Base-by-base conservation (phyloP, 1,140 invertebrate species). In the Charaxes varanes region DNA sequence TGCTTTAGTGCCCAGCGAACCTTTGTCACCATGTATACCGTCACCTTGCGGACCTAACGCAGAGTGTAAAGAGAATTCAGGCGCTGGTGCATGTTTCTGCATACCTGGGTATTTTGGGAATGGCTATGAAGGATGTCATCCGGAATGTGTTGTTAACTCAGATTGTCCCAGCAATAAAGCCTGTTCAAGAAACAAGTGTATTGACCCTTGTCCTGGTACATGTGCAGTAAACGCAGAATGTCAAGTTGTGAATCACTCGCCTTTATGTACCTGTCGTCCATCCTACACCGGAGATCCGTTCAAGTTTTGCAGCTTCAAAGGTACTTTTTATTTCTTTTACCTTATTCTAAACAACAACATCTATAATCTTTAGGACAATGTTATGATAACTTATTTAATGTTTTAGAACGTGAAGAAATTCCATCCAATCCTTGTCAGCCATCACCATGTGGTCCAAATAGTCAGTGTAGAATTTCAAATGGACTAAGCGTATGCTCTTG, bases 191-290 rank as follows among this genome's bases (percentile, higher is more conserved):
- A 90, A 90, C 54, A 91, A 91, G 85, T 92, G 91, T 57, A 80
- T 78, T 44, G 88, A 93, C 77, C 91, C 91, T 7, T 93, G 92
- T 58, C 84, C 86, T 2, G 90, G 89, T 34, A 88, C 88, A 10
- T 95, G 93, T 70, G 93, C 92, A 7, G 55, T 85, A 15, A 90
- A 91, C 77, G 91, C 93, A 2, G 86, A 90, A 37, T 94, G 93
- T 69, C 84, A 86, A 56, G 90, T 93, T 1, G 86, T 89, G 1
- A 93, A 92, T 68, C 92, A 94, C 77, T 86, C 90, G n/a, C 91
- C 93, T 12, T 86, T 90, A 31, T 95, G 93, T 62, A 88, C 86
- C 17, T 94, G 92, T 64, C 83, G 88, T n/a, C 53, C 83, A 12
- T 88, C 90, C 41, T 93, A 87, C 41, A 89, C 87, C 24, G 93